Evolutionary conservation across 2,797 vertebrate genomes (phyloP).

Genomic region (Apogon talboti): DNA sequence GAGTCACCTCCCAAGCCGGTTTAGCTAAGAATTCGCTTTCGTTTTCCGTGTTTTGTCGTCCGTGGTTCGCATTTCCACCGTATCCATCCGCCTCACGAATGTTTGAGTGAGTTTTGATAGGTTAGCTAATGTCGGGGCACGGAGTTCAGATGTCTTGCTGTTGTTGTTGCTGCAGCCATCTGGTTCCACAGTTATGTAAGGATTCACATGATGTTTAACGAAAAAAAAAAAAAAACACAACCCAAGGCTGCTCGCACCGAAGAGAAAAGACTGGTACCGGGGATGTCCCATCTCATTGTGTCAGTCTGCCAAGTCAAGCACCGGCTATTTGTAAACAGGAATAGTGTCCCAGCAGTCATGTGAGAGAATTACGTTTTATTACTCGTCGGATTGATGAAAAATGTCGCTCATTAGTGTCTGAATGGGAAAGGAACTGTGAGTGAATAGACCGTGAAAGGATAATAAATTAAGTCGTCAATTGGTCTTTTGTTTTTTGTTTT

Average conservation of each 20-base stretch:
- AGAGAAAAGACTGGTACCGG: constrained; percentile 32
- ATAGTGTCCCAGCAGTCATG: constrained; percentile 44
- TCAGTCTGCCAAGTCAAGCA: constrained; percentile 18
- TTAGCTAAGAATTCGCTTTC: not conserved
- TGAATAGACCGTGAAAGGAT: not conserved
- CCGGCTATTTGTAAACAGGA: constrained; percentile 40
- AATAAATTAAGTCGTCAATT: not conserved
- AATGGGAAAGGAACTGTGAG: not conserved
- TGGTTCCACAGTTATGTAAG: constrained; percentile 40
- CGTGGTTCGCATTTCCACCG: not conserved
- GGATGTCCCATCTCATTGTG: no score
- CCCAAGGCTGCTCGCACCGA: constrained; percentile 27
- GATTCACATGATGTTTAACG: not conserved
- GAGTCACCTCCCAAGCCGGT: not conserved
- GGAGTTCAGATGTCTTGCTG: constrained; percentile 12
- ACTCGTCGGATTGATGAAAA: not conserved
- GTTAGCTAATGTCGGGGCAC: constrained; percentile 8
- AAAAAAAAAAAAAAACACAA: not conserved
- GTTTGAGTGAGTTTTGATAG: not conserved
- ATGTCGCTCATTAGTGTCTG: constrained; percentile 19
- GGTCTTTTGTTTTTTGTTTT: no score
- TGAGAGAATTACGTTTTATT: constrained; percentile 17
- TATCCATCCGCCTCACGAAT: no score
- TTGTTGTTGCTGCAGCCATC: constrained; percentile 31
- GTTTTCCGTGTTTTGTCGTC: not conserved